Conservation (phyloP, 2,888 invertebrate species). For the Dermolepida albohirtum region DNA sequence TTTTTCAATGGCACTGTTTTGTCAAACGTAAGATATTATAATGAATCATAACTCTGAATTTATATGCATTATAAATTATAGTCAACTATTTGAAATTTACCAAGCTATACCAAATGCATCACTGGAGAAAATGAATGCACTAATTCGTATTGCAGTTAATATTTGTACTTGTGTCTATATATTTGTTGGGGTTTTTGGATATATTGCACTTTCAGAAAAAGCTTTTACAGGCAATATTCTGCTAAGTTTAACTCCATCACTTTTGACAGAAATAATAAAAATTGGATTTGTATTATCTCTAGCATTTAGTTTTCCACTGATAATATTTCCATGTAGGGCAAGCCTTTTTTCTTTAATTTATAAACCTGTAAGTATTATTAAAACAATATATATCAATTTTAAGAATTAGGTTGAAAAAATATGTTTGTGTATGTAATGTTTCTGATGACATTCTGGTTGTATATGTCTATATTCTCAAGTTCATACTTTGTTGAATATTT, state of each 20-base stretch:
- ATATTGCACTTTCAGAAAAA: conserved; percentile 84
- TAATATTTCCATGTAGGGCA: conserved; percentile 95
- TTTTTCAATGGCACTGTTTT: conserved; percentile 95
- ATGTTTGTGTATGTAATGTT: too few relatives aligned
- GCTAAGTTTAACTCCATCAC: conserved; percentile 84
- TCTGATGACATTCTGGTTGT: too few relatives aligned
- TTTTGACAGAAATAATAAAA: conserved; percentile 90
- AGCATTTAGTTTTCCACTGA: conserved; percentile 96
- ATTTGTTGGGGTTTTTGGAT: conserved; percentile 90
- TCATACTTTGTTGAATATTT: too few relatives aligned
- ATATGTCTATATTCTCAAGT: too few relatives aligned
- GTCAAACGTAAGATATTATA: conserved; percentile 84
- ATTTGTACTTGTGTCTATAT: conserved; percentile 93
- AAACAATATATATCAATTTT: neutral
- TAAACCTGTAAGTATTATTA: conserved; percentile 73
- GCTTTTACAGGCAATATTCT: conserved; percentile 90
- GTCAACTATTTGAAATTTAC: conserved; percentile 93
- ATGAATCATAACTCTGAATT: neutral
- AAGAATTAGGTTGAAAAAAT: too few relatives aligned
- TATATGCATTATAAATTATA: conserved; percentile 56
- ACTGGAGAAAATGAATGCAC: conserved; percentile 87
- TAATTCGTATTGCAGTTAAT: conserved; percentile 90
- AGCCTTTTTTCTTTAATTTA: conserved; percentile 93
- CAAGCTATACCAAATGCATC: conserved; percentile 90
- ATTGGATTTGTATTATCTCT: conserved; percentile 94